Evolutionary conservation across 2,888 invertebrate genomes (phyloP), one percentile per base, ranked within the genome.

Genomic region (Torymus auratus): DNA sequence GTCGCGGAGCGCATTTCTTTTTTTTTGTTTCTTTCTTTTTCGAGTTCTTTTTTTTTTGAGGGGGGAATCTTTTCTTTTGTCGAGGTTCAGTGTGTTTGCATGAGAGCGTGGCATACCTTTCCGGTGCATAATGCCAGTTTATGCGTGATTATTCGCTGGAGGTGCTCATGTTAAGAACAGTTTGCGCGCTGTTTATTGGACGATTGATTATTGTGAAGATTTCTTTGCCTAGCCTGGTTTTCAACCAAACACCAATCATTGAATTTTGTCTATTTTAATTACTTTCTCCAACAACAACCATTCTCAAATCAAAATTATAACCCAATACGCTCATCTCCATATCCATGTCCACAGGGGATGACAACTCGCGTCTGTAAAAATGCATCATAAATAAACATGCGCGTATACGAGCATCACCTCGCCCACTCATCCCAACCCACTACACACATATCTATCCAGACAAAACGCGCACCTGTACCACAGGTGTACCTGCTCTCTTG

Each of bases 381-480:
- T 20, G 55, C 70, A 17, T 80, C 41, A 76, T 80, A 71, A 80
- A 80, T 75, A 80, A 80, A 71, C 75, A 76, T 67, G 61, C 71
- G 75, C 14, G 61, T 7, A 53, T 71, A 68, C 20, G 17, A 5
- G 41, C 41, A 7, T 41, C 41, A 41, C 41, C 41, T 41, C 41
- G 41, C 41, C 41, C 41, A 41, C 41, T 41, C 7, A 41, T 20
- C 20, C 20, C 20, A 20, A 20, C 20, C 20, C 20, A 20, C 20
- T 2, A 20, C 1, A 20, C 20, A 20, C 20, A 20, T 41, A 41
- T 41, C 41, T 41, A 41, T 41, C 7, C 41, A 7, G 41, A 41
- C 41, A 41, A 41, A 41, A 41, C 7, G 41, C 41, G 41, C 41
- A 41, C 41, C 41, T 41, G 41, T 41, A 41, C 1, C 41, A 41